Evolutionary conservation across 2,797 vertebrate genomes (phyloP), one percentile per base, ranked within the genome.

Genomic region (Falco berigora): DNA sequence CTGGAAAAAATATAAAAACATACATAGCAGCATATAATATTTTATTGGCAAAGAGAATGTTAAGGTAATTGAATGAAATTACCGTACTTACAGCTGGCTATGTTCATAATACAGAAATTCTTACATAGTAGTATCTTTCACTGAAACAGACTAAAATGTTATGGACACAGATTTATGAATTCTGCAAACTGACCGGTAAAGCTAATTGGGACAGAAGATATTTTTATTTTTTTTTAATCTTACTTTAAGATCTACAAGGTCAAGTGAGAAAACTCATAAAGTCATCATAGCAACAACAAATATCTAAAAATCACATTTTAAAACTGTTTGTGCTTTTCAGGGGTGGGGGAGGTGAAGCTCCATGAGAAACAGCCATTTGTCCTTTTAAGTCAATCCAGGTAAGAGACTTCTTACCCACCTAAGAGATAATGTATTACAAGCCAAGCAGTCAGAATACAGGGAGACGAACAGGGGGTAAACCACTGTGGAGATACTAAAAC

Each of bases 261-360:
- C 11, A 74, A 71, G 9, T 20, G 42, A 61, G 68, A 77, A 94
- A 86, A 24, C 24, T 38, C 5, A 61, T 50, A 24, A 68, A 52
- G 9, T 49, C 64, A 68, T 11, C 13, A 59, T 10, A 73, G 27
- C 42, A 25, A 73, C 30, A 74, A 30, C 2, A 84, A 78, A 38
- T 46, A 73, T 40, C 36, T 50, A 63, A 67, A 40, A 52, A 50
- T 55, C 13, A 42, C 34, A 17, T 9, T 56, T 22, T 64, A 67
- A 34, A 75, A 4, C 14, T 44, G 8, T 69, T 77, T 77, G 11
- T 24, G 12, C 6, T 80, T 23, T 77, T 86, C 21, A 21, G 22
- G 32, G 4, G 3, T 38, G 6, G 4, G 9, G 6, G 53, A 42
- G 6, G 14, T 6, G 4, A 72, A 59, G 2, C 2, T 66, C 3